Evolutionary conservation across 2,113 vertebrate genomes (phyloP).

Genomic region (Otocyon megalotis): DNA sequence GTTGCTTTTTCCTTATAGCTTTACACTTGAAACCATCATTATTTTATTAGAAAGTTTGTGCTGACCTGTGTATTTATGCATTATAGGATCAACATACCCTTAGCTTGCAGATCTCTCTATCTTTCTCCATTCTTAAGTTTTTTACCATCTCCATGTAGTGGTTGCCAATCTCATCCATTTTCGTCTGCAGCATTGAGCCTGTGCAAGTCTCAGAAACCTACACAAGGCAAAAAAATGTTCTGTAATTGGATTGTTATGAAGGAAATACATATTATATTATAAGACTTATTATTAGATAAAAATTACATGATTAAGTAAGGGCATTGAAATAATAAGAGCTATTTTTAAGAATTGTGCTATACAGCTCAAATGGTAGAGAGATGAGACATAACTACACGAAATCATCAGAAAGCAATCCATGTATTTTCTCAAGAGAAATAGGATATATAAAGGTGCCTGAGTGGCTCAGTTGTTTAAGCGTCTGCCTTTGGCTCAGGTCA

Average conservation of each 20-base stretch:
- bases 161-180: slow-evolving; percentile 93
- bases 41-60: slow-evolving; percentile 1
- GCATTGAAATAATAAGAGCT: slow-evolving; percentile 51
- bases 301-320: slow-evolving; percentile 18
- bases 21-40: slow-evolving; percentile 47
- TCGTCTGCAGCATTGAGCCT: slow-evolving; percentile 88
- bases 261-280: slow-evolving; percentile 35
- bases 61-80: slow-evolving; percentile 11
- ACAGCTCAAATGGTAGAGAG: slow-evolving; percentile 13
- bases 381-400: not conserved
- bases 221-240: slow-evolving; percentile 44
- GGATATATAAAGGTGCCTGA: too few species aligned
- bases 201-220: slow-evolving; percentile 87
- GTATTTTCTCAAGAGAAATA: not conserved
- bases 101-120: slow-evolving; percentile 92
- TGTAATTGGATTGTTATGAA: slow-evolving; percentile 27
- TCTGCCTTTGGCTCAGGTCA: too few species aligned
- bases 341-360: not conserved
- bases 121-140: slow-evolving; percentile 91
- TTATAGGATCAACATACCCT: slow-evolving; percentile 87
- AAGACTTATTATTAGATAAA: slow-evolving; percentile 3
- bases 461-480: too few species aligned
- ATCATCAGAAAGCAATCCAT: slow-evolving; percentile 23
- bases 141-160: slow-evolving; percentile 94
- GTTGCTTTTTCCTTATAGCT: slow-evolving; percentile 33